A percentile compares a stretch with the other conserved stretches of the same genome.
These are phyloP conservation scores for Lerista edwardsae DNA, from an alignment of 2,797 vertebrate species.

Conservation along the genomic window DNA sequence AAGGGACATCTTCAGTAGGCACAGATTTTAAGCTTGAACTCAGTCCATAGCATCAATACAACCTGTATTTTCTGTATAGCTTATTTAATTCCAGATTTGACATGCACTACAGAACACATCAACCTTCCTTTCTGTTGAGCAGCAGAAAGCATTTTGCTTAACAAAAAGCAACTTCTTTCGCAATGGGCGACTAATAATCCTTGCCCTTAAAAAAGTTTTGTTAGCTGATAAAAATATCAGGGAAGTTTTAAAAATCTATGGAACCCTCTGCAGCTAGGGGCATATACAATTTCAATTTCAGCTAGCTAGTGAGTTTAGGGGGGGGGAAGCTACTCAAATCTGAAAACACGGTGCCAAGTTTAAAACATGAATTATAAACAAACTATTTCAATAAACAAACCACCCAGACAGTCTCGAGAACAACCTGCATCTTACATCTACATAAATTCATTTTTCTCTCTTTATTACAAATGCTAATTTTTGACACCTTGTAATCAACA, in stretches of 20 bases:
- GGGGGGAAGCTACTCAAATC: slow-evolving; percentile 29
- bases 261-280: slow-evolving; percentile 4
- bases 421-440: slow-evolving; percentile 33
- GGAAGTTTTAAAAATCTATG: slow-evolving; percentile 40
- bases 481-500: slow-evolving; percentile 44
- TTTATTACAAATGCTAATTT: slow-evolving; percentile 44
- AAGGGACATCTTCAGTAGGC: slow-evolving; percentile 65
- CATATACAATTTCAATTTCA: slow-evolving; percentile 43
- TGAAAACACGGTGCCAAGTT: slow-evolving; percentile 51
- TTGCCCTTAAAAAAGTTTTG: not conserved
- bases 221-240: slow-evolving; percentile 52
- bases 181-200: not conserved
- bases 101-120: slow-evolving; percentile 28
- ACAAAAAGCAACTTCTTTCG: slow-evolving; percentile 19
- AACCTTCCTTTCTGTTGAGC: slow-evolving; percentile 19
- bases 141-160: not conserved
- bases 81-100: slow-evolving; percentile 42
- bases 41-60: slow-evolving; percentile 63
- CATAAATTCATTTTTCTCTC: slow-evolving; percentile 43
- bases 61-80: slow-evolving; percentile 45
- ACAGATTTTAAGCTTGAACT: slow-evolving; percentile 66
- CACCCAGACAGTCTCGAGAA: slow-evolving; percentile 39
- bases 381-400: slow-evolving; percentile 28
- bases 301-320: slow-evolving; percentile 37
- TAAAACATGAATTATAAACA: slow-evolving; percentile 47